phyloP scores from a whole-genome alignment of 2,888 invertebrate species.

The Trichopoda pennipes region DNA sequence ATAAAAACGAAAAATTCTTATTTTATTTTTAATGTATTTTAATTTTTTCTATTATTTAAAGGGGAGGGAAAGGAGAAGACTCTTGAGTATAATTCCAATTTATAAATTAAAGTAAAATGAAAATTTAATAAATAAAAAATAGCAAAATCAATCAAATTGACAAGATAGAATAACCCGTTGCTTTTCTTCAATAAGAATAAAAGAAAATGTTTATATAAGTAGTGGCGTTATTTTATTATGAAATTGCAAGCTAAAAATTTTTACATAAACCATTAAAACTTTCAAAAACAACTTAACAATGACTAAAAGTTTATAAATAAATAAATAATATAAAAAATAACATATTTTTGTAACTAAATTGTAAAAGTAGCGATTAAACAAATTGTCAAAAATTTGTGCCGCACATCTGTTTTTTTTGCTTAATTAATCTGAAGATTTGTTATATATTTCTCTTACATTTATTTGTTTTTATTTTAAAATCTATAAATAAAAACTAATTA shows the following conservation, averaged over 20 bases:
- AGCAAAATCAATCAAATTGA: not conserved
- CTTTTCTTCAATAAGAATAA: no score
- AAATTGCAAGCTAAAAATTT: no score
- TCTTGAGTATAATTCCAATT: slow-evolving; percentile 55
- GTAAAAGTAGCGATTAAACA: slow-evolving; percentile 26
- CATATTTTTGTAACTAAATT: slow-evolving; percentile 60
- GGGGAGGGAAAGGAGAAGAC: slow-evolving; percentile 52
- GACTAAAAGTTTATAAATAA: not conserved
- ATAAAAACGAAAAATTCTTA: slow-evolving; percentile 19
- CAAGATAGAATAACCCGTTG: no score
- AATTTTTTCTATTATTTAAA: slow-evolving; percentile 32
- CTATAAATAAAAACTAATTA: no score
- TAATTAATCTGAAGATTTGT: no score
- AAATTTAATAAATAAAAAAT: slow-evolving; percentile 31
- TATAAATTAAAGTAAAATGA: slow-evolving; percentile 41
- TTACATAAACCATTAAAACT: no score
- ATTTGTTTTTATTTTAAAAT: no score
- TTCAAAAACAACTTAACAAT: no score
- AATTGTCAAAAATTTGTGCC: not conserved
- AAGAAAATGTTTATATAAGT: no score
- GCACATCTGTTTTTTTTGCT: no score
- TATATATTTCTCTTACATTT: no score
- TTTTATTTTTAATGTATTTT: not conserved
- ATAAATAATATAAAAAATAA: slow-evolving; percentile 35
- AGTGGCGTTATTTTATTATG: no score